Evolutionary conservation across 2,888 invertebrate genomes (phyloP).

Genomic region (Phalangium opilio): DNA sequence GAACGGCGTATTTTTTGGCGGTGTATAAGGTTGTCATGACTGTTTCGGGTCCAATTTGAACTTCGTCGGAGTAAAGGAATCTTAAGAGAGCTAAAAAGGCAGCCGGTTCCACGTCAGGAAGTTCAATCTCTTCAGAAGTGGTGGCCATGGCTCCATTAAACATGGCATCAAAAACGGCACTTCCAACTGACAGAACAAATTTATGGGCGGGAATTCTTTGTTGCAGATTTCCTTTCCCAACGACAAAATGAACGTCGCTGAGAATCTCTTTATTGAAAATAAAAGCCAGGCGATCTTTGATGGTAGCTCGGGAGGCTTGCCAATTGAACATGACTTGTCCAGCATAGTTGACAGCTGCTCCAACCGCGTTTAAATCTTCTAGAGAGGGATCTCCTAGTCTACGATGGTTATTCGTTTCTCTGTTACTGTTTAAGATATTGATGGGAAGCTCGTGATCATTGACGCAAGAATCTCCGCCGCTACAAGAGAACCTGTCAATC

Average conservation of each 20-base stretch:
- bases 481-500: too few species aligned
- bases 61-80: slow-evolving; percentile 60
- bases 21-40: slow-evolving; percentile 75
- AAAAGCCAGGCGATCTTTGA: slow-evolving; percentile 56
- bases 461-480: too few species aligned
- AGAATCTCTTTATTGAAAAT: slow-evolving; percentile 48
- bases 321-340: slow-evolving; percentile 16
- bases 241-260: slow-evolving; percentile 60
- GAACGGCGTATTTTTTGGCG: slow-evolving; percentile 73
- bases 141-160: slow-evolving; percentile 61
- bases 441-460: too few species aligned
- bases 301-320: slow-evolving; percentile 56
- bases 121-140: slow-evolving; percentile 52
- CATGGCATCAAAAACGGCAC: slow-evolving; percentile 73
- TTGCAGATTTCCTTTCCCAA: slow-evolving; percentile 50
- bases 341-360: slow-evolving; percentile 10
- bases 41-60: slow-evolving; percentile 64
- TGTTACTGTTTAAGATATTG: too few species aligned
- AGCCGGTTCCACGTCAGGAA: slow-evolving; percentile 68
- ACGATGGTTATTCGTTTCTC: too few species aligned
- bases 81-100: slow-evolving; percentile 57
- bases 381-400: too few species aligned
- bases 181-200: slow-evolving; percentile 62
- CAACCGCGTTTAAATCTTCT: neutral
- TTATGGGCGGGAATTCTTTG: slow-evolving; percentile 60